Evolutionary conservation across 2,888 invertebrate species (phyloP), one percentile per base, ranked within the genome.

Genomic region (Mythimna vitellina): DNA sequence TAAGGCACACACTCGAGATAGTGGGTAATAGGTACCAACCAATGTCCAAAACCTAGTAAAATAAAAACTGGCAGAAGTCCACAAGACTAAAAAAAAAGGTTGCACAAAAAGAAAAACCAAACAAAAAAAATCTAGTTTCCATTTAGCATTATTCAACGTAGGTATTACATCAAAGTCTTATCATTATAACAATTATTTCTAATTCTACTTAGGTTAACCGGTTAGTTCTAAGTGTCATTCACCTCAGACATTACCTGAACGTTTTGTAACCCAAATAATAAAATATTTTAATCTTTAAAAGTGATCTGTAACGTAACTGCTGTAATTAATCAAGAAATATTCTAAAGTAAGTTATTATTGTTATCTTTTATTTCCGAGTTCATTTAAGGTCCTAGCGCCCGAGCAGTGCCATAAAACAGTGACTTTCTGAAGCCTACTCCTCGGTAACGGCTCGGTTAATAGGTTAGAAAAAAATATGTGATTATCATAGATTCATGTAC

Each of bases 241-340:
- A 71, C 17, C 62, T 65, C 61, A 29, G 42, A 66, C 12, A 78
- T 71, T 77, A 20, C 38, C 9, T 49, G 8, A 65, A 25, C 7
- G 14, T 71, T 70, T 76, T 62, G 62, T 57, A 77, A 77, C 53
- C 12, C n/a, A 35, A 63, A 54, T 53, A 76, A 60, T 69, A 68
- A 29, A 51, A 46, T 53, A 51, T 75, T 68, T 17, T 46, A 73
- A 65, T 73, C 58, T 60, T 17, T n/a, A 3, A 54, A 4, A 65
- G 9, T 46, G 32, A 66, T 63, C n/a, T 35, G 60, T 66, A 51
- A 51, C 49, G 42, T 42, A 42, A 42, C 42, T 14, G 42, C 42
- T 5, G 14, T 5, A 42, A 14, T 46, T 60, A 69, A 60, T 69
- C 32, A 46, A 60, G 22, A 0, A 32, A 42, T 58, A 29, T 20